phyloP scores from a whole-genome alignment of 2,797 vertebrate species.

The Aldrovandia affinis region DNA sequence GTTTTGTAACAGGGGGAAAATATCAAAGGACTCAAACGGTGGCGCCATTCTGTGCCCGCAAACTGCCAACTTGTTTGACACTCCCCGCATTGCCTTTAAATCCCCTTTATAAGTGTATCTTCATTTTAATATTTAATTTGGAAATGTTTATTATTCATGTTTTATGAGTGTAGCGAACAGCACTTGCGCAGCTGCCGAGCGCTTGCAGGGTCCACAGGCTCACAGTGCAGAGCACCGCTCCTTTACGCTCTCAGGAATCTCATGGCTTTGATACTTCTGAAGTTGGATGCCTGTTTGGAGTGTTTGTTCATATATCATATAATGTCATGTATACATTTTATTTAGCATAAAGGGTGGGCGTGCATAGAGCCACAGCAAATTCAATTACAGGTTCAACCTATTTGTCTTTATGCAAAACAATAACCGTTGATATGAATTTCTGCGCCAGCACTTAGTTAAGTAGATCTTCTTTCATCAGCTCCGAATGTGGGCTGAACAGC shows the following conservation, averaged over 20 bases:
- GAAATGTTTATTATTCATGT: constrained; percentile 28
- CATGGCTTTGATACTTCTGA: background rate
- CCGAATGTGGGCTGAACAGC: background rate
- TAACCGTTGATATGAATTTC: constrained; percentile 5
- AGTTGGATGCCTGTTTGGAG: constrained; percentile 8
- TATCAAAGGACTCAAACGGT: background rate
- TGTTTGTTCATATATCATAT: constrained; percentile 4
- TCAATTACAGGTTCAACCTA: constrained; percentile 3
- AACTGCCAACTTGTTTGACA: constrained; percentile 5
- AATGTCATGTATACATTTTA: background rate
- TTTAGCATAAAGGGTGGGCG: too few species aligned
- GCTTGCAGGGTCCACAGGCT: background rate
- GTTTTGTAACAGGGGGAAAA: background rate
- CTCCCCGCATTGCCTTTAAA: background rate
- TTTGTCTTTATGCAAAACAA: constrained; percentile 16
- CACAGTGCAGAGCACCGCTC: background rate
- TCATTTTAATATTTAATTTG: constrained; percentile 28
- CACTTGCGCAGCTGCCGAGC: background rate
- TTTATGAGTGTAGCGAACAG: background rate
- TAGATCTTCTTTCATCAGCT: constrained; percentile 25
- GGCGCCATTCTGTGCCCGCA: constrained; percentile 2
- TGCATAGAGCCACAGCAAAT: background rate
- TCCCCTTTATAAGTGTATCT: constrained; percentile 16
- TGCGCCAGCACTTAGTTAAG: background rate
- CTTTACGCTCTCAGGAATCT: background rate